Evolutionary conservation across 2,797 vertebrate species (phyloP), one percentile per base, ranked within the genome.

Genomic region (Echeneis naucrates): DNA sequence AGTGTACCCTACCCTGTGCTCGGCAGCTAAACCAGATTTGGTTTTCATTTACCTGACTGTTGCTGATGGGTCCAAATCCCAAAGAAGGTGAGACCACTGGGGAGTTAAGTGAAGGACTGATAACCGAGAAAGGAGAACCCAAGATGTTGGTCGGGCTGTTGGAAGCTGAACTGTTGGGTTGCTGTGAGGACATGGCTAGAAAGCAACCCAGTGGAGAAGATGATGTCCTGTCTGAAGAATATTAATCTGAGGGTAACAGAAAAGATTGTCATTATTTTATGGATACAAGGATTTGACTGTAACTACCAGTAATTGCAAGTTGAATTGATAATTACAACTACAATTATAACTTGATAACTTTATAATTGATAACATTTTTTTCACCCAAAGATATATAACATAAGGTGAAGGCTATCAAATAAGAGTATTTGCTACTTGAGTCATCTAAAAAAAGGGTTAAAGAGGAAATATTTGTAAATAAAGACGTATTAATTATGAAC

Each of bases 121-220:
- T 96, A 48, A 96, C 96, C 1, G 96, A 95, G 84, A 97, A 95
- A 0, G 96, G 97, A 35, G 96, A 97, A 63, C 95, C 95, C 72
- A 97, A 69, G 26, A 95, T 91, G 71, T 90, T 95, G 61, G 95
- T 95, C 24, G 93, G 95, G 68, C 93, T 96, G 89, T 95, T 94
- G 87, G 93, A 87, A 75, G 94, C 92, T 84, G 93, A 93, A 48
- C 88, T 89, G 91, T 90, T 93, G 80, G 91, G 90, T 12, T 92
- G 91, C 90, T 91, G 74, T 78, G 93, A 87, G 90, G 92, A 92
- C 91, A 93, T 93, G 89, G 77, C 87, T 81, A 78, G 63, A 48
- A 75, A 78, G 55, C 88, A 77, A 82, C 80, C 88, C 68, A 24
- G 65, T 42, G 71, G 62, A 88, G 73, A 89, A 61, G 71, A 90